These are phyloP conservation scores for Odontamblyopus lacepedii DNA, from an alignment of 2,797 vertebrate genomes.

Conservation along the genomic window DNA sequence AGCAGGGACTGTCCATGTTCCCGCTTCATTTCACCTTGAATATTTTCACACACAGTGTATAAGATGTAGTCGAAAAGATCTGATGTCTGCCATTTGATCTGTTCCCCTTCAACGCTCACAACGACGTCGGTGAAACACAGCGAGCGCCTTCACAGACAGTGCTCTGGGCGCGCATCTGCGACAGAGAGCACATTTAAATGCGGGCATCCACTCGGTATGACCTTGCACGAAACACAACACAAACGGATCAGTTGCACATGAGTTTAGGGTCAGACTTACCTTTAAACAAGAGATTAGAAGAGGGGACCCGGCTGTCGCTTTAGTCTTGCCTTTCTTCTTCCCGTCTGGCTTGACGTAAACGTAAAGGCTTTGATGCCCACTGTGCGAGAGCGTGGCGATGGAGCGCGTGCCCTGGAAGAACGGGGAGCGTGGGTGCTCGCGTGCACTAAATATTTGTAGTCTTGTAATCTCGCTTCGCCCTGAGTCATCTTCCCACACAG, in stretches of 20 bases:
- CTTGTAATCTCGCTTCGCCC: conserved; percentile 37
- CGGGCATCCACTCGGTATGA: conserved; percentile 28
- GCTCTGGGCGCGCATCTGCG: conserved; percentile 43
- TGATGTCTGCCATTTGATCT: conserved; percentile 63
- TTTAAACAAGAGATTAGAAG: conserved; percentile 12
- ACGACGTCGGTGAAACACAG: conserved; percentile 30
- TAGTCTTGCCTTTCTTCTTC: conserved; percentile 54
- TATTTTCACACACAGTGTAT: conserved; percentile 51
- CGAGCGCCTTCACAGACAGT: conserved; percentile 31
- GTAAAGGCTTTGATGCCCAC: conserved; percentile 52
- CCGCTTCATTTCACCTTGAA: conserved; percentile 64
- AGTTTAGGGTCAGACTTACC: conserved; percentile 28
- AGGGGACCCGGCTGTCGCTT: conserved; percentile 24
- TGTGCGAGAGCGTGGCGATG: conserved; percentile 54
- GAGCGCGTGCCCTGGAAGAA: conserved; percentile 46
- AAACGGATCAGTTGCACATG: background rate
- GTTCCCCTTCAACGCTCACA: conserved; percentile 40
- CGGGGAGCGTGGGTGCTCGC: conserved; percentile 59
- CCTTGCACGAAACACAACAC: conserved; percentile 38
- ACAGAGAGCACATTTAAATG: conserved; percentile 41
- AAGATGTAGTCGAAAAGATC: conserved; percentile 37
- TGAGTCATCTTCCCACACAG: conserved; percentile 68
- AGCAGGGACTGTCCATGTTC: conserved; percentile 54
- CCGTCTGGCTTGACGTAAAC: conserved; percentile 52
- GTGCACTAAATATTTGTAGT: conserved; percentile 59